Evolutionary conservation across 23 tunicate genomes (phyloP).

Genomic region (Botrylloides violaceus): DNA sequence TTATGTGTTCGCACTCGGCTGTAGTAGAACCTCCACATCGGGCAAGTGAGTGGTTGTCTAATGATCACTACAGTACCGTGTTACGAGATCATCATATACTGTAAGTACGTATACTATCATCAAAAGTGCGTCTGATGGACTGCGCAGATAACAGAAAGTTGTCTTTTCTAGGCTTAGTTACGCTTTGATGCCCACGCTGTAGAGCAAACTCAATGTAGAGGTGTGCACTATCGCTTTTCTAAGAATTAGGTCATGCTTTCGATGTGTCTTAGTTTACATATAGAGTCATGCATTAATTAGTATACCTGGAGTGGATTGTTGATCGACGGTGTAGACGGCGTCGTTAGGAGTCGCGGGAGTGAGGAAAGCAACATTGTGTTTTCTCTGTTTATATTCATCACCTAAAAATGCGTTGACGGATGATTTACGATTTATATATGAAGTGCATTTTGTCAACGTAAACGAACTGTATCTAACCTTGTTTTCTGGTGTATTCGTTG

Average conservation of each 20-base stretch:
- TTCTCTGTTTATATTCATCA: neutral
- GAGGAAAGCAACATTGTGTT: neutral
- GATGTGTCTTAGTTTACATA: neutral
- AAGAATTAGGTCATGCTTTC: neutral
- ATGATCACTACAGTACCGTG: neutral
- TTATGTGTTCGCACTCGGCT: neutral
- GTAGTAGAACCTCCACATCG: too few relatives aligned
- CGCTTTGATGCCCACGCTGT: constrained; percentile 2
- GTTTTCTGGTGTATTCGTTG: neutral
- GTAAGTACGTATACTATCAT: too few relatives aligned
- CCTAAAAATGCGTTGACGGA: neutral
- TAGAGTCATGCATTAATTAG: neutral
- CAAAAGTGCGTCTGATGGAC: too few relatives aligned
- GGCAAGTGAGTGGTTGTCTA: neutral
- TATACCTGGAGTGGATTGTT: neutral
- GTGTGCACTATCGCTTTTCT: neutral
- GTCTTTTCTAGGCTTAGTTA: neutral
- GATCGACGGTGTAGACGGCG: neutral
- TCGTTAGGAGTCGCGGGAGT: neutral
- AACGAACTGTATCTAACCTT: neutral
- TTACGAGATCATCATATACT: neutral
- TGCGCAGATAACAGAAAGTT: neutral
- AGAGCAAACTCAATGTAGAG: too few relatives aligned
- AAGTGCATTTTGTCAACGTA: neutral
- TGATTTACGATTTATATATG: neutral